phyloP scores from a whole-genome alignment of 2,888 invertebrate species.

The Coremacera marginata region DNA sequence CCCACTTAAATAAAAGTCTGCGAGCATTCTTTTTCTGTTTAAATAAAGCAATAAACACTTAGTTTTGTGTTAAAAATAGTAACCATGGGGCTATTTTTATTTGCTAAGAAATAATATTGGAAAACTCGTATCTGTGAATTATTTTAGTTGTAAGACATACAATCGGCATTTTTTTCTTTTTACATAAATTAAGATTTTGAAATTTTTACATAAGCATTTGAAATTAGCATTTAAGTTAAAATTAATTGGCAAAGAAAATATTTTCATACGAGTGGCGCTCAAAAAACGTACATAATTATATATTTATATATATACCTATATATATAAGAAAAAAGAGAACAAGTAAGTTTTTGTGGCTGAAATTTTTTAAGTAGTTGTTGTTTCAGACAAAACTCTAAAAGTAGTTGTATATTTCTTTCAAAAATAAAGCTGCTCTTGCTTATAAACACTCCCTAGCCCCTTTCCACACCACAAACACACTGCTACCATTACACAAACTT shows the following conservation, averaged over 20 bases:
- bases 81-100: neutral
- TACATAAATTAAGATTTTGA: slow-evolving; percentile 17
- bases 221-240: neutral
- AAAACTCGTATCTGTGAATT: slow-evolving; percentile 34
- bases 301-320: neutral
- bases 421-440: slow-evolving; percentile 2
- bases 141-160: slow-evolving; percentile 23
- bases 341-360: slow-evolving; percentile 62
- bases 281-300: slow-evolving; percentile 54
- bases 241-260: neutral
- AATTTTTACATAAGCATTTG: neutral
- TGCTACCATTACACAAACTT: slow-evolving; percentile 38
- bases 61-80: neutral
- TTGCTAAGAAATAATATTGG: neutral
- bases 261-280: slow-evolving; percentile 52
- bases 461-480: neutral
- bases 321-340: slow-evolving; percentile 8
- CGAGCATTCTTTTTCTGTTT: neutral
- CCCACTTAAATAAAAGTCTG: slow-evolving; percentile 10
- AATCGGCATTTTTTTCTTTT: neutral
- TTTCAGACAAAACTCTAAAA: neutral
- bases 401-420: neutral
- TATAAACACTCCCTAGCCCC: neutral
- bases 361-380: slow-evolving; percentile 45
- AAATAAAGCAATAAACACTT: slow-evolving; percentile 6